Evolutionary conservation across 2,113 vertebrate genomes (phyloP), one percentile per base, ranked within the genome.

Genomic region (Sorex fumeus): DNA sequence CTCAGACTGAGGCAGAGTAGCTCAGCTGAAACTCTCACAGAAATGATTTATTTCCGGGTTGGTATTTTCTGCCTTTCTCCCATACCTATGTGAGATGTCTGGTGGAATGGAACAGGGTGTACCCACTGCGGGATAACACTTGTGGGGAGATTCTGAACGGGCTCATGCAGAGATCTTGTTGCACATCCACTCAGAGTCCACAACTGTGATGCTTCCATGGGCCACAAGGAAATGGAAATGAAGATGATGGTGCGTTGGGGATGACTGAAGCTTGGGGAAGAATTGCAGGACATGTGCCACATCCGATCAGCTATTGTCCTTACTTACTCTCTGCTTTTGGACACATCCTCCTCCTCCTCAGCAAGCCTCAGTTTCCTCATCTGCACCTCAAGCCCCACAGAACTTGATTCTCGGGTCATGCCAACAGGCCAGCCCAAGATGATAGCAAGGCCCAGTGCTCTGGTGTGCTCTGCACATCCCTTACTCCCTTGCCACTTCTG

Each of bases 101-200:
- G 81, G 84, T 64, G 76, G 72, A 86, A 84, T 57, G 45, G 43
- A 87, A 87, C 87, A 96, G 94, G 76, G 88, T 89, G 83, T 23
- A 64, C 91, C 87, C 94, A 74, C 74, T 89, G 90, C 86, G 70
- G 86, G 88, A 90, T 80, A 79, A 62, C 64, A 50, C 71, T 67
- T 27, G 57, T 23, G 82, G 53, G 23, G 27, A 36, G 27, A 45
- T 93, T 91, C 85, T 21, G 8, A 89, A 93, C 90, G 72, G 77
- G 62, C 45, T 72, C 60, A 32, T 78, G 86, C 77, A 36, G 13
- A 77, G 71, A 34, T 34, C 69, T 34, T n/a, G 0, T 27, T 28
- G 60, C 8, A 19, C 9, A 40, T 89, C 82, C 30, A 36, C 78
- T 45, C 74, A 9, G 8, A 78, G 87, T 91, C 82, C 88, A 91